A percentile compares a stretch with the other conserved stretches of the same genome.
These are phyloP conservation scores for Melanotus villosus DNA, from an alignment of 2,888 invertebrate genomes.

Conservation along the genomic window DNA sequence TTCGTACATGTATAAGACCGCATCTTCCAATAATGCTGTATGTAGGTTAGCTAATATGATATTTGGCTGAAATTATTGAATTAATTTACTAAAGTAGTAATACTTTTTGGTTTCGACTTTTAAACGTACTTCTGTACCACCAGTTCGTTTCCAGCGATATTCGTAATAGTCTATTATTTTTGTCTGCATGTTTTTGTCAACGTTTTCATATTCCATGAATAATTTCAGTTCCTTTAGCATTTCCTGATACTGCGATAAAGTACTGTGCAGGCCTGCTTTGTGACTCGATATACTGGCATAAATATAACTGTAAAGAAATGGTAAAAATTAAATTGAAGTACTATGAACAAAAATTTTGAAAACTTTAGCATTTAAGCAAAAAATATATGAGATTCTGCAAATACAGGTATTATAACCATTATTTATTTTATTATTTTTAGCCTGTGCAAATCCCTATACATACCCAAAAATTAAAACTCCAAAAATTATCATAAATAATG, in stretches of 20 bases:
- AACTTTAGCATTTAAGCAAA: too few relatives aligned
- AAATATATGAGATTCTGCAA: too few relatives aligned
- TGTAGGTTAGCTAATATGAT: conserved; percentile 68
- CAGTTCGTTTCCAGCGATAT: conserved; percentile 72
- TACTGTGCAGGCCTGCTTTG: conserved; percentile 40
- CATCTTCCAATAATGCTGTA: conserved; percentile 72
- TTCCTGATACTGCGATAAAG: conserved; percentile 46
- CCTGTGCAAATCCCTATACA: too few relatives aligned
- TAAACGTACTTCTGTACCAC: conserved; percentile 61
- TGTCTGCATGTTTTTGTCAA: conserved; percentile 37
- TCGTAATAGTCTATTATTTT: conserved; percentile 71
- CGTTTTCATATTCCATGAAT: conserved; percentile 47
- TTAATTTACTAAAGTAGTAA: not conserved
- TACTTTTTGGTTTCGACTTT: not conserved
- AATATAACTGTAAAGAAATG: conserved; percentile 41
- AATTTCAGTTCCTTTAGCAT: conserved; percentile 45
- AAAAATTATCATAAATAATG: conserved; percentile 39
- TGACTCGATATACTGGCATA: conserved; percentile 52
- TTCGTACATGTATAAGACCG: conserved; percentile 71
- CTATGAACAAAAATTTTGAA: too few relatives aligned
- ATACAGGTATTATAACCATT: too few relatives aligned
- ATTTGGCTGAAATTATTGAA: conserved; percentile 46
- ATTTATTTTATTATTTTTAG: too few relatives aligned
- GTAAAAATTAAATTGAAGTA: not conserved
- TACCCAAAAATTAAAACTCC: conserved; percentile 50